These are phyloP conservation scores for Drosophila borborema DNA, from an alignment of 2,888 invertebrate species.

Conservation along the genomic window DNA sequence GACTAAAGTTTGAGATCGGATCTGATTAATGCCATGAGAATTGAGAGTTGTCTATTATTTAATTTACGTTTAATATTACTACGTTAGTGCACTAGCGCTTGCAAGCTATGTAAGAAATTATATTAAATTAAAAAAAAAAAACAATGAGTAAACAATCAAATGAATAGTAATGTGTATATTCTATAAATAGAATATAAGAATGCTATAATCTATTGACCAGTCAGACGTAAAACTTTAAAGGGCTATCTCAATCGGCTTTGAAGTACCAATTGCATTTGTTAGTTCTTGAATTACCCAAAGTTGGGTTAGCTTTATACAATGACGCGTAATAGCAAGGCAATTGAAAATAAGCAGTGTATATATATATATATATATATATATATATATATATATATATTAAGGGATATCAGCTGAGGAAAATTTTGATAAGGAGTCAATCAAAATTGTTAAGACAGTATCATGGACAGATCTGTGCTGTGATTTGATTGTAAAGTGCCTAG, in stretches of 20 bases:
- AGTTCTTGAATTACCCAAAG: slow-evolving; percentile 2
- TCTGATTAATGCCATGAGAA: neutral
- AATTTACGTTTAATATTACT: too few species aligned
- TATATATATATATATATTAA: neutral
- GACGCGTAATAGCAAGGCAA: slow-evolving; percentile 5
- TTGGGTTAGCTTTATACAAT: neutral
- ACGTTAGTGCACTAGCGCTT: too few species aligned
- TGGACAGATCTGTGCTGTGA: slow-evolving; percentile 26
- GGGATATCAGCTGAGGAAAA: slow-evolving; percentile 1
- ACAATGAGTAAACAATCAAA: neutral
- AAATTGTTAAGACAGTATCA: slow-evolving; percentile 27
- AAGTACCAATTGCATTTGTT: neutral
- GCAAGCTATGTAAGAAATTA: neutral
- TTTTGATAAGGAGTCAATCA: slow-evolving; percentile 15
- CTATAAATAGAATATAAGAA: neutral
- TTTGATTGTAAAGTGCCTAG: slow-evolving; percentile 34
- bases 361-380: neutral
- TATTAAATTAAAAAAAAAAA: neutral
- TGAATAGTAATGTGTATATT: neutral
- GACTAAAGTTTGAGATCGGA: neutral
- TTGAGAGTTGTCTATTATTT: neutral
- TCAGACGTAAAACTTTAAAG: slow-evolving; percentile 1
- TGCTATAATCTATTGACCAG: neutral
- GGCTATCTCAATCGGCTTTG: neutral
- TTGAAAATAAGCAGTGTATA: neutral